Base-by-base conservation (phyloP, 2,113 vertebrate genomes). In the Perca flavescens region DNA sequence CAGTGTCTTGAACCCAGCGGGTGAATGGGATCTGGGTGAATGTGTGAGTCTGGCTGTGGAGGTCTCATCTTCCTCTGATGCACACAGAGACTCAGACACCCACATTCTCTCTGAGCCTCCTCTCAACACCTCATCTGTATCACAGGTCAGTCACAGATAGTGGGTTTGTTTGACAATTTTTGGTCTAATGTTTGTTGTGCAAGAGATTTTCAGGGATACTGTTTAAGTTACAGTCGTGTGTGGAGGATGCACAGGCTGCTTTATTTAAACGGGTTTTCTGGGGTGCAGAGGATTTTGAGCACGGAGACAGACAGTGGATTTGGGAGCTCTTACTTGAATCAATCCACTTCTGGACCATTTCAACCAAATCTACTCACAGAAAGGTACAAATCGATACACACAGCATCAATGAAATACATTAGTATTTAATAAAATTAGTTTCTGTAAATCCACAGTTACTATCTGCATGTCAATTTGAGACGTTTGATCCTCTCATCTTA, bases 241-340 rank as follows among this genome's bases (percentile, higher is more conserved):
- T 50, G 15, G 25, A 46, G 12, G 36, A 28, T 31, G 16, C 54
- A 40, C 8, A 36, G 17, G 40, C 15, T 43, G 12, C 17, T 49
- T 15, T n/a, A 49, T 62, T 75, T 40, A 8, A 28, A 0, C 3
- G 17, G 79, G 68, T 77, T 68, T 76, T 61, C 14, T 78, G 46
- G 22, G 25, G n/a, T 86, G 67, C 91, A 96, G 95, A 91, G 82
- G 68, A 84, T 90, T 46, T 87, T 88, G 52, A 93, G 88, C 76
- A 87, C 90, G 6, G 93, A 95, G 75, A 93, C 92, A 62, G 94
- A 95, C 83, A 91, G 95, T 9, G 90, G 93, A 13, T 88, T 92
- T 82, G 93, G 93, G 58, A 90, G 90, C 43, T 94, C 93, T 49
- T 84, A 91, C 79, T 88, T 89, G 85, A 92, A 86, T 79, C 92